Evolutionary conservation across 2,797 vertebrate genomes (phyloP), one percentile per base, ranked within the genome.

Genomic region (Scomberomorus guttatus): DNA sequence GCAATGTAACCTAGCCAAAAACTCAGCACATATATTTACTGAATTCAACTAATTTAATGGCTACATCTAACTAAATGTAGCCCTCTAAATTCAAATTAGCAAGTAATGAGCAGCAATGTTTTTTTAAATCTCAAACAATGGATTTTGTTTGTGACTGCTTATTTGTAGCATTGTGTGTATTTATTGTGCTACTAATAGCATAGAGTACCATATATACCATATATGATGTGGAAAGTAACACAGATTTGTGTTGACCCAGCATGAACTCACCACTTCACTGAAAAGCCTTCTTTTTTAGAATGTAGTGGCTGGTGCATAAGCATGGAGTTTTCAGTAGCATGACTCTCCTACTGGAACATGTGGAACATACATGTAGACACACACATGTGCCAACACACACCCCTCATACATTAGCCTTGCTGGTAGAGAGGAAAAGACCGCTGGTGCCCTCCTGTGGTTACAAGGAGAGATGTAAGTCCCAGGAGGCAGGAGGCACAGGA

Each of bases 381-480:
- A 52, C 9, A 34, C 37, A 37, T 37, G 37, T 3, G 22, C 15
- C 24, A 25, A 68, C 24, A 71, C 78, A 50, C 60, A 54, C 44
- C 5, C 46, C 20, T n/a, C 25, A 48, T 34, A 50, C 13, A 18
- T 51, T 29, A 5, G 0, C 14, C 1, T 29, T 20, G 34, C n/a
- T 46, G 3, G 13, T 44, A 5, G 50, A n/a, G 25, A 79, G 56
- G 51, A 66, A 69, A 76, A 85, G 91, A 82, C 14, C 87, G 58
- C 70, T 83, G 79, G 83, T 90, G 77, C 92, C 92, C 92, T 91
- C 94, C 80, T 46, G 84, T 94, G 94, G 81, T 44, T 10, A 14
- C 4, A 18, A 22, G 5, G 8, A 29, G 24, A 27, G 46, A 10
- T 25, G 20, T 6, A n/a, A 54, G 44, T 56, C 63, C 29, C 37